These are phyloP conservation scores for Dasypogon diadema DNA, from an alignment of 2,888 invertebrate genomes.

Conservation along the genomic window DNA sequence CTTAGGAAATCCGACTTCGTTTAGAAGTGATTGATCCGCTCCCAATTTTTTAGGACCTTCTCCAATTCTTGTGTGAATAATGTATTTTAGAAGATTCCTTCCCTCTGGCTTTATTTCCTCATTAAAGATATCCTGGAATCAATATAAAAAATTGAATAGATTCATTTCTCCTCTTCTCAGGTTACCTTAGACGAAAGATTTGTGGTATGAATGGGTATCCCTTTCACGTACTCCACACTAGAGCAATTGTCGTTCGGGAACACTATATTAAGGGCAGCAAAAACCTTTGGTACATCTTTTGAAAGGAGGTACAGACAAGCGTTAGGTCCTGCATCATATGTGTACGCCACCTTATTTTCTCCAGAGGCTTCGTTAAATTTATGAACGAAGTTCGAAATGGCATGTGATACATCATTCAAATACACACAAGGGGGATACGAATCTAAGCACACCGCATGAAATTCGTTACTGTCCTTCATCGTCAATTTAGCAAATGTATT, in stretches of 20 bases:
- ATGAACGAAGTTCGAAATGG: slow-evolving; percentile 84
- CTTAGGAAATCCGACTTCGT: slow-evolving; percentile 69
- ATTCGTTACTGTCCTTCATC: slow-evolving; percentile 97
- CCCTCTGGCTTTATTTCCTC: background rate
- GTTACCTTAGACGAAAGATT: slow-evolving; percentile 47
- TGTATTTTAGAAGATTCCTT: slow-evolving; percentile 79
- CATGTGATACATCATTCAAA: slow-evolving; percentile 88
- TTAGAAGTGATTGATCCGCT: slow-evolving; percentile 70
- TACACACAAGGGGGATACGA: slow-evolving; percentile 95
- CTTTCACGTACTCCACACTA: slow-evolving; percentile 71
- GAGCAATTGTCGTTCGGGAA: slow-evolving; percentile 75
- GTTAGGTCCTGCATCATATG: slow-evolving; percentile 99
- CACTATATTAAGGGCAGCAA: slow-evolving; percentile 76
- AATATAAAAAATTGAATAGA: too few relatives aligned
- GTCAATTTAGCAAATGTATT: slow-evolving; percentile 89
- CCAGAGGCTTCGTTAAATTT: slow-evolving; percentile 80
- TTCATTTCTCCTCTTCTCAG: too few relatives aligned
- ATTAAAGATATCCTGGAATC: background rate
- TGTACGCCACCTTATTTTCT: slow-evolving; percentile 87
- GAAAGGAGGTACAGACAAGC: slow-evolving; percentile 89
- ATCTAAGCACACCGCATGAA: slow-evolving; percentile 94
- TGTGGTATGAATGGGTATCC: slow-evolving; percentile 68
- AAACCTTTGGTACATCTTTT: slow-evolving; percentile 77
- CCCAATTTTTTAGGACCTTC: slow-evolving; percentile 75
- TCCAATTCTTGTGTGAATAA: slow-evolving; percentile 87